A percentile compares a stretch with the other conserved stretches of the same genome.
These are phyloP conservation scores for Acanthosepion pharaonis DNA, from an alignment of 2,888 invertebrate species.

Conservation along the genomic window DNA sequence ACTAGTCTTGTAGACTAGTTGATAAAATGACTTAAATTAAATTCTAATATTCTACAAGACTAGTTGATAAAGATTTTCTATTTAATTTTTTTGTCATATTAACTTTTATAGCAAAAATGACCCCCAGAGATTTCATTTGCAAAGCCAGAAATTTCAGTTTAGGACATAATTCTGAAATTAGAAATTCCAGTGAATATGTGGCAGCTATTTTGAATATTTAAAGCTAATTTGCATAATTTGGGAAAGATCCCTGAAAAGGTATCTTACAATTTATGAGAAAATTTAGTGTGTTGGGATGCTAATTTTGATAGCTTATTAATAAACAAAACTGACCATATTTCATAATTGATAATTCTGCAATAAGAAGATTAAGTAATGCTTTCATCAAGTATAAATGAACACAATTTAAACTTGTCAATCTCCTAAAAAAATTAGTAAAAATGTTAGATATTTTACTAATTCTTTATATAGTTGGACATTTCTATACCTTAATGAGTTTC, in stretches of 20 bases:
- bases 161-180: background rate
- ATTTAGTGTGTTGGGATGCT: background rate
- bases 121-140: too few relatives aligned
- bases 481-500: background rate
- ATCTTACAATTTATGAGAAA: too few relatives aligned
- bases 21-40: too few relatives aligned
- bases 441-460: background rate
- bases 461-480: background rate
- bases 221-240: background rate
- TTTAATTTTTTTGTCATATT: too few relatives aligned
- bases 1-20: too few relatives aligned
- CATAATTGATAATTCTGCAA: background rate
- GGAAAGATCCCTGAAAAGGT: too few relatives aligned
- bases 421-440: background rate
- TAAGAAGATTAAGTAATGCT: background rate
- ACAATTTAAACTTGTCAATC: background rate
- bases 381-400: background rate
- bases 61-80: too few relatives aligned
- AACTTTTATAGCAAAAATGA: too few relatives aligned
- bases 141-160: background rate
- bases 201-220: background rate
- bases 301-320: background rate
- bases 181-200: background rate
- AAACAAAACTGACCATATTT: background rate
- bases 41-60: too few relatives aligned